Conservation (phyloP, 2,888 invertebrate species). For the Apamea anceps region DNA sequence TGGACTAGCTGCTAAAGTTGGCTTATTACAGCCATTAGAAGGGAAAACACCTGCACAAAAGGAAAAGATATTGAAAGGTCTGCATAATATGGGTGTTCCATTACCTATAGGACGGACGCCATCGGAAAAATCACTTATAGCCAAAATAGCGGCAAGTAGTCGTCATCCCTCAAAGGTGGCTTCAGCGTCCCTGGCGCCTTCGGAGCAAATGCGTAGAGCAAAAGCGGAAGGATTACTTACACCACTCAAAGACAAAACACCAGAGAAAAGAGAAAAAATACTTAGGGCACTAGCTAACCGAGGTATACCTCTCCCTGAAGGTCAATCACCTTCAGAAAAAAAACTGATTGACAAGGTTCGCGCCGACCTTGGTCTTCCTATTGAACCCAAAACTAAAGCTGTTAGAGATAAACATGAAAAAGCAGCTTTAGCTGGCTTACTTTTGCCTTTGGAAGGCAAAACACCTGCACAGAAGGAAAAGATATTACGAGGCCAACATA, state of each 20-base stretch:
- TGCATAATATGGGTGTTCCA: slow-evolving; percentile 49
- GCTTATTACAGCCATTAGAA: slow-evolving; percentile 5
- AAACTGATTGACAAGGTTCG: background rate
- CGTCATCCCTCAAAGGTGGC: background rate
- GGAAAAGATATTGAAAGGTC: slow-evolving; percentile 62
- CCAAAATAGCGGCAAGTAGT: background rate
- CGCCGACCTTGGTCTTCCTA: background rate
- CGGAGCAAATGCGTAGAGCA: background rate
- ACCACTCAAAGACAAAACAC: background rate
- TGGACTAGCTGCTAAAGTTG: slow-evolving; percentile 16
- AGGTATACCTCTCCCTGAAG: background rate
- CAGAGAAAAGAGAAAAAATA: background rate
- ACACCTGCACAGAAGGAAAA: background rate
- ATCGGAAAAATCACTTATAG: slow-evolving; percentile 64
- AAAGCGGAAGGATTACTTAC: background rate
- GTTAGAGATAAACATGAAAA: background rate
- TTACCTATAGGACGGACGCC: slow-evolving; percentile 51
- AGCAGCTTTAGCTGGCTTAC: background rate
- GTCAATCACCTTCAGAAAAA: background rate
- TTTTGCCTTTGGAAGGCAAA: background rate
- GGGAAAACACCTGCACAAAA: slow-evolving; percentile 57
- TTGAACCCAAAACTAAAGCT: background rate
- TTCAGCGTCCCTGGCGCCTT: background rate
- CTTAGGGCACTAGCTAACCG: background rate
- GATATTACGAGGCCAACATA: background rate